Evolutionary conservation across 1,140 invertebrate genomes (phyloP), one percentile per base, ranked within the genome.

Genomic region (Metaphire vulgaris): DNA sequence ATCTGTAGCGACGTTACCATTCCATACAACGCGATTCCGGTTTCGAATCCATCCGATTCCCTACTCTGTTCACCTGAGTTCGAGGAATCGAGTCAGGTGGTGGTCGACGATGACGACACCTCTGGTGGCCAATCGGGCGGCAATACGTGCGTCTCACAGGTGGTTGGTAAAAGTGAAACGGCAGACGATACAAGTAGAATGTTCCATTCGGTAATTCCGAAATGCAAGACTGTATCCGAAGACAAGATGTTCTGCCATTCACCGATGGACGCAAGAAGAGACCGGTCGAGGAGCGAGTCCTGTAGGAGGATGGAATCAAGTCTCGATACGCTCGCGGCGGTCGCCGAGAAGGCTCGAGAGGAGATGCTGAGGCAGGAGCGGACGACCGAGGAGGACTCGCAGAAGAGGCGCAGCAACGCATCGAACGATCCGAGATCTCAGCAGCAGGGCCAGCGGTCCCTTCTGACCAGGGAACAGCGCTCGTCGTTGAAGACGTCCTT

Each of bases 321-420:
- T 6, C 67, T 68, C 67, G 67, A 68, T 30, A 68, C 67, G 28
- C 67, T 68, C 26, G 67, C 67, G 12, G 67, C 67, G 67, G 67
- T 68, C 26, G 67, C 67, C 12, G 67, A 68, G 21, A 68, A 68
- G 67, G 26, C 31, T 26, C 28, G 67, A 68, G 67, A 68, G 67
- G 67, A 68, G 21, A 68, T 68, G 67, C 14, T 68, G n/a, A n/a
- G n/a, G n/a, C n/a, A n/a, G n/a, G n/a, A 0, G 26, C 31, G 26
- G 67, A 68, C 2, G 67, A 68, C 21, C 28, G 26, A 16, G 31
- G 31, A 68, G 67, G 67, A 68, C 31, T 68, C 67, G 15, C 14
- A 2, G 67, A 68, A 1, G 12, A 68, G 16, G 67, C 28, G 0
- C 28, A 21, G 67, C 28, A 21, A 30, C 2, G 2, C 16, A 29